Evolutionary conservation across 2,888 invertebrate genomes (phyloP), one percentile per base, ranked within the genome.

Genomic region (Herminia tarsipennalis): DNA sequence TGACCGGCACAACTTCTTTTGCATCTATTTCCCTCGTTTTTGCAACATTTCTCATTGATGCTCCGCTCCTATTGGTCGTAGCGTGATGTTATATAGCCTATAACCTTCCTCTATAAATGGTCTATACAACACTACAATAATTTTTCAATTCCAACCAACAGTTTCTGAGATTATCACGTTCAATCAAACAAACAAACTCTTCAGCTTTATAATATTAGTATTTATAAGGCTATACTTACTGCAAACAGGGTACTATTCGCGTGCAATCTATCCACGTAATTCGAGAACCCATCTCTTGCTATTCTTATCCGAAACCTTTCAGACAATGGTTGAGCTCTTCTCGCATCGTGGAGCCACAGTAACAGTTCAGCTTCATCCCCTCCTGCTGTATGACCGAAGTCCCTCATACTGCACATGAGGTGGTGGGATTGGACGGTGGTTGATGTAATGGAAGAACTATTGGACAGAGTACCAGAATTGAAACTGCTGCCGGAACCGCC

Each of bases 331-430:
- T 95, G 95, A 68, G 93, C 94, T 70, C 95, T 93, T 64, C 94
- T 93, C 12, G 95, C 94, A 79, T 98, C 98, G 81, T 96, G 98
- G 0, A 98, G 88, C 72, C 96, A 96, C 70, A 98, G 95, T 67
- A 96, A 95, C 9, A 98, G 94, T 84, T 98, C 98, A 0, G 96
- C 96, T 76, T 98, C 97, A 81, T 98, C 97, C 0, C 97, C 97
- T 0, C 96, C 96, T 1, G 97, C 95, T 36, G 96, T 95, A 78
- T 96, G 96, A 0, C 96, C 96, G 78, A 98, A 98, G 82, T 97
- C 96, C 9, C 97, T 91, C 81, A 81, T 81, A 74, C 96, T 96
- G 82, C 97, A 95, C 84, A 97, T 86, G 37, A 98, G 92, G 83
- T 98, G 85, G 66, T 88, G 81, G n/a, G 91, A 87, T 58, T 89